phyloP scores from a whole-genome alignment of 1,140 invertebrate genomes.

The Apis cerana region DNA sequence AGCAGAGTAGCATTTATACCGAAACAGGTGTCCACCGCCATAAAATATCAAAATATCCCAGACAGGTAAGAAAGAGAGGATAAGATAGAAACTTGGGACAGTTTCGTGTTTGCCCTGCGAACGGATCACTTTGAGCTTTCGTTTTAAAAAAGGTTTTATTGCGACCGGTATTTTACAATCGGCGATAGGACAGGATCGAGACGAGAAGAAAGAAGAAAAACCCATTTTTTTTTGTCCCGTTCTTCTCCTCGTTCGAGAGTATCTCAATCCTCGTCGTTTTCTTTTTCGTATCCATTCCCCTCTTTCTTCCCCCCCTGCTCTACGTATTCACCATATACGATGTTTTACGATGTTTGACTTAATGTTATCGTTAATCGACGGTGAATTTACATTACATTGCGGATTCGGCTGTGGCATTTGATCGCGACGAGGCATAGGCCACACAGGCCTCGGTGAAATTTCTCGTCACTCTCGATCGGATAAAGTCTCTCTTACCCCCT shows the following conservation, averaged over 20 bases:
- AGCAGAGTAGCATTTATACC: constrained; percentile 13
- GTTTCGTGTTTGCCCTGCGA: constrained; percentile 59
- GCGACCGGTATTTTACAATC: constrained; percentile 16
- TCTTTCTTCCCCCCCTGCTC: background rate
- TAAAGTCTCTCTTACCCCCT: constrained; percentile 34
- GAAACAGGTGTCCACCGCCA: constrained; percentile 51
- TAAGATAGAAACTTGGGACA: constrained; percentile 47
- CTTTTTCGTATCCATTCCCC: background rate
- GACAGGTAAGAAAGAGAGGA: constrained; percentile 50
- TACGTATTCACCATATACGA: background rate
- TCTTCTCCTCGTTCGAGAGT: background rate
- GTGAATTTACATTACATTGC: constrained; percentile 44
- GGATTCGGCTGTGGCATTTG: constrained; percentile 39
- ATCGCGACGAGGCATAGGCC: background rate
- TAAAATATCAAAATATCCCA: constrained; percentile 51
- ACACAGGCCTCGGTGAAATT: constrained; percentile 22
- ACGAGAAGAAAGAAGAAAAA: background rate
- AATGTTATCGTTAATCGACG: constrained; percentile 48
- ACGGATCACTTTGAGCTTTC: constrained; percentile 60
- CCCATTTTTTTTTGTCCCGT: background rate
- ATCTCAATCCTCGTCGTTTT: background rate
- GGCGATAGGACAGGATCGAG: no score
- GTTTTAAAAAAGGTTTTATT: constrained; percentile 59
- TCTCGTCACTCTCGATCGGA: constrained; percentile 53
- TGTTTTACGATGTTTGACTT: constrained; percentile 35